These are phyloP conservation scores for Nebria salina DNA, from an alignment of 2,888 invertebrate genomes.

Conservation along the genomic window DNA sequence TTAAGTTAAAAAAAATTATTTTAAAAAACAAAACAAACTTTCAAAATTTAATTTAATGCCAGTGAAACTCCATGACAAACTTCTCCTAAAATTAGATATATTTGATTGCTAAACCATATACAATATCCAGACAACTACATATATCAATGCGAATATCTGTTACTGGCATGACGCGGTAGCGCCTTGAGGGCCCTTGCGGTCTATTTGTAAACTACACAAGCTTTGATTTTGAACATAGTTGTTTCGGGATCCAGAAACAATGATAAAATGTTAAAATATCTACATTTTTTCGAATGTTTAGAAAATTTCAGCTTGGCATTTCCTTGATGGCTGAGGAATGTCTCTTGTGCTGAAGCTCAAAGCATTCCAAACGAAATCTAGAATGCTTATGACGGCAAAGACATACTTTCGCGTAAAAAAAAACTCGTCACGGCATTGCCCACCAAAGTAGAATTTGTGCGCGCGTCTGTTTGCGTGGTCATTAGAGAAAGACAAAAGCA, in stretches of 20 bases:
- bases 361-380: not conserved
- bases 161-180: not conserved
- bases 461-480: too few species aligned
- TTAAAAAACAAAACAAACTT: too few species aligned
- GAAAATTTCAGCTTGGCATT: not conserved
- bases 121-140: too few species aligned
- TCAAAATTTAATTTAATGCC: too few species aligned
- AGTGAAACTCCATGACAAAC: too few species aligned
- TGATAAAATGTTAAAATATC: not conserved
- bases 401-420: not conserved
- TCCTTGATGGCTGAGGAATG: not conserved
- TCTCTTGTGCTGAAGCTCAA: not conserved
- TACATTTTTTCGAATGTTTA: not conserved
- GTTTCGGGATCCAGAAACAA: not conserved
- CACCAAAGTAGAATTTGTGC: too few species aligned
- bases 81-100: too few species aligned
- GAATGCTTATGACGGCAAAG: not conserved
- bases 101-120: too few species aligned
- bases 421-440: not conserved
- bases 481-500: not conserved
- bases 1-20: too few species aligned
- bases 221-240: not conserved
- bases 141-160: not conserved
- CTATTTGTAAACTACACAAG: not conserved
- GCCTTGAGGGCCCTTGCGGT: slow-evolving; percentile 3